Evolutionary conservation across 2,797 vertebrate species (phyloP), one percentile per base, ranked within the genome.

Genomic region (Ambastaia sidthimunki): DNA sequence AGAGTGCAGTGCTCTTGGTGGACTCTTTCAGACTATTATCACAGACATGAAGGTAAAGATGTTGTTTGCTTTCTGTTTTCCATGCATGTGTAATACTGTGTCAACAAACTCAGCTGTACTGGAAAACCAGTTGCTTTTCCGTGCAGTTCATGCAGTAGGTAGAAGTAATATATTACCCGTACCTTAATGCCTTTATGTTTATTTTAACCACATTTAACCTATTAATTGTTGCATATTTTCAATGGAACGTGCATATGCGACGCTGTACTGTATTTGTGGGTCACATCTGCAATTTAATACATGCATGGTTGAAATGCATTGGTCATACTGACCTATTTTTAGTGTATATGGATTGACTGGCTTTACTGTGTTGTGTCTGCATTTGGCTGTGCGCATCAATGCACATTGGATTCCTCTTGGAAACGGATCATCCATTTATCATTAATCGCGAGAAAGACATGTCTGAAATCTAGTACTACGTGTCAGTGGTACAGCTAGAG

Each of bases 11-110:
- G 97, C 97, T 55, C 95, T 98, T 2, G 97, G 97, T 84, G 97
- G 97, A 89, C 96, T 99, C 88, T 98, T 99, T 92, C 97, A 98
- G 88, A 96, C 93, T 88, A 92, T 98, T 84, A 98, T 99, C 88
- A 95, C 93, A 92, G 97, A 99, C 93, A 98, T 98, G 97, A 99
- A 99, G 94, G 97, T 98, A 95, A 94, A 87, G 11, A 3, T 3
- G 2, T 9, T 59, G 11, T 25, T 60, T 71, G 15, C 23, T 16
- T 4, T 25, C 16, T 34, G 15, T 7, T 28, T 12, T 44, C 9
- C 41, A 44, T 62, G 18, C 11, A 47, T 50, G 3, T 47, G 12
- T 25, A 13, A 4, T 21, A 48, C 23, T 71, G 28, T 54, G 57
- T 59, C 21, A 59, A 59, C 60, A 62, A 62, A 62, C 21, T 62